phyloP scores from a whole-genome alignment of 2,113 vertebrate genomes.

The Amblyornis subalaris region DNA sequence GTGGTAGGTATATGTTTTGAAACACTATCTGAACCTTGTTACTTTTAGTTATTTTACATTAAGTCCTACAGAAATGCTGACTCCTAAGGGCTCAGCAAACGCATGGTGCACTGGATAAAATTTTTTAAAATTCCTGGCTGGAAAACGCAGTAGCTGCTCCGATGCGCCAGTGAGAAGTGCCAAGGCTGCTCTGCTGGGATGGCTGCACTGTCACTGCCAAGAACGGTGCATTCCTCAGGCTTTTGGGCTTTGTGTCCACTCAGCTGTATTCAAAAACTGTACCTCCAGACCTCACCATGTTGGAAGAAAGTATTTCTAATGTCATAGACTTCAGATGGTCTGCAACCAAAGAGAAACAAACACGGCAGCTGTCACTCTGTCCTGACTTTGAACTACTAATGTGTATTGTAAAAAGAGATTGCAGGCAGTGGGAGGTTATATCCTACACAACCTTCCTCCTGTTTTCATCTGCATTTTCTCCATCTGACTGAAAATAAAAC shows the following conservation, averaged over 20 bases:
- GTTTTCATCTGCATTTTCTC: not conserved
- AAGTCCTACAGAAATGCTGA: not conserved
- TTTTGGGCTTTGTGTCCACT: not conserved
- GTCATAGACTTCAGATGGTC: not conserved
- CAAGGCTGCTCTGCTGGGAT: not conserved
- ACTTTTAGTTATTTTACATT: not conserved
- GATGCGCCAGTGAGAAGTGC: not conserved
- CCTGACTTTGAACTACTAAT: not conserved
- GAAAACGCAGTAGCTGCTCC: not conserved
- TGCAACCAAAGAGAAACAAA: not conserved
- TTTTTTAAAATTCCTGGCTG: not conserved
- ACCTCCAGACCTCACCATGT: not conserved
- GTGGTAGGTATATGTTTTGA: not conserved
- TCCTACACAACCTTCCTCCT: not conserved
- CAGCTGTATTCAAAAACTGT: not conserved
- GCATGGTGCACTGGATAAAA: not conserved
- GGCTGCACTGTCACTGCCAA: not conserved
- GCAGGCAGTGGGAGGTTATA: not conserved
- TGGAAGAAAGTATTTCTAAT: not conserved
- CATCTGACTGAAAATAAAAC: not conserved
- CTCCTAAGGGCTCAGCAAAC: not conserved
- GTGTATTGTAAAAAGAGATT: not conserved
- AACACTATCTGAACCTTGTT: not conserved
- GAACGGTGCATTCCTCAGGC: fast-evolving
- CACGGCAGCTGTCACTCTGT: not conserved